Evolutionary conservation across 2,113 vertebrate genomes (phyloP).

Genomic region (Syngnathus floridae): DNA sequence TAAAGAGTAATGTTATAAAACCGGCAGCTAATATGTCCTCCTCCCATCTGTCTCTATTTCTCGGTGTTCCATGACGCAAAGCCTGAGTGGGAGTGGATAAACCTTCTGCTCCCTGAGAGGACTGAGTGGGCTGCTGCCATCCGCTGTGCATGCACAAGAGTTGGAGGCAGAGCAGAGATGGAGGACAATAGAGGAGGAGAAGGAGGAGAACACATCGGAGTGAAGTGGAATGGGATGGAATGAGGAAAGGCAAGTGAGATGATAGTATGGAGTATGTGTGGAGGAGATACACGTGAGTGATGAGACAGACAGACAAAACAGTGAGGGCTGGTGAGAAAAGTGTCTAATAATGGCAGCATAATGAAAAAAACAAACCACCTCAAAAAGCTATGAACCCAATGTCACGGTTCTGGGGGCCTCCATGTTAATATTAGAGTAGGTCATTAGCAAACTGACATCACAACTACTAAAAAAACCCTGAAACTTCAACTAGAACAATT

Average conservation of each 20-base stretch:
- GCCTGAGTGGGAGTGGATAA: slow-evolving; percentile 71
- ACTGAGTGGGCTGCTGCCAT: slow-evolving; percentile 66
- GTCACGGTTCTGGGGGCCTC: too few relatives aligned
- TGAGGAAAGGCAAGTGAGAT: slow-evolving; percentile 3
- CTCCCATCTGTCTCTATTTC: slow-evolving; percentile 61
- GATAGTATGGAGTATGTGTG: background rate
- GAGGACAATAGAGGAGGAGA: slow-evolving; percentile 29
- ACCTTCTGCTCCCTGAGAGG: slow-evolving; percentile 73
- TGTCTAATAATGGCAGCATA: background rate
- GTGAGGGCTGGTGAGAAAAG: background rate
- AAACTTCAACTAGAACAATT: background rate
- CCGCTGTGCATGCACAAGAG: slow-evolving; percentile 55
- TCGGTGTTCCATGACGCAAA: slow-evolving; percentile 74
- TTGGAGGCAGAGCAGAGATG: slow-evolving; percentile 50
- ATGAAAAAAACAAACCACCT: background rate
- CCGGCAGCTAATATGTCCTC: slow-evolving; percentile 60
- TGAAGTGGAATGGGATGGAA: slow-evolving; percentile 5
- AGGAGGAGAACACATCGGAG: slow-evolving; percentile 12
- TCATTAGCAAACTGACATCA: background rate
- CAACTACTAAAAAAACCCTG: background rate
- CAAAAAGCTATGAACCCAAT: too few relatives aligned
- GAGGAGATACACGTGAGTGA: background rate
- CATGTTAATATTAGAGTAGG: too few relatives aligned
- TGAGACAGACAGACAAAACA: background rate
- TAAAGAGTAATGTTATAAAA: slow-evolving; percentile 68